Evolutionary conservation across 2,113 vertebrate genomes (phyloP), one percentile per base, ranked within the genome.

Genomic region (Cyanistes caeruleus): DNA sequence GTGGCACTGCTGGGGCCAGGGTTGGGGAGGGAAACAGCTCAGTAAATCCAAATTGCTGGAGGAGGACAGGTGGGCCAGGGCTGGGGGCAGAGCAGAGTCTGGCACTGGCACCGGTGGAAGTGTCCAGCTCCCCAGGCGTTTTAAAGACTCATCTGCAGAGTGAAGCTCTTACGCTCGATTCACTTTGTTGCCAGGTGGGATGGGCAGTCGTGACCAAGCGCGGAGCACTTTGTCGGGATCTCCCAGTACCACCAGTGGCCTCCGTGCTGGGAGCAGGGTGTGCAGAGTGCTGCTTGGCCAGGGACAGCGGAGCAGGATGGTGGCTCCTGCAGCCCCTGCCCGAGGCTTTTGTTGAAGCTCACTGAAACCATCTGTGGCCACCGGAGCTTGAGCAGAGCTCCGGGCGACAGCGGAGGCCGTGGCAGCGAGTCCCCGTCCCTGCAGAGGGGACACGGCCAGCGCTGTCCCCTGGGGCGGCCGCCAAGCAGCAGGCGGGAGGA

Each of bases 111-210:
- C 62, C 30, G 15, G 8, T 41, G 56, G 39, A 17, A 43, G 3
- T 6, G 18, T 44, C 62, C 23, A 22, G 63, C 64, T 89, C 55
- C 68, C 19, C 20, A 30, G 44, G 22, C 6, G 2, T 37, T 74
- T 84, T 53, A 14, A 48, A 46, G 48, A 6, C 63, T 46, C 44
- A 11, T 60, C 39, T 85, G 87, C 52, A 59, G 56, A 31, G 15
- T n/a, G 69, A 81, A 16, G 17, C 25, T 3, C 49, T 59, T 55
- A 4, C 8, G 7, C 63, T 79, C 1, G 0, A 43, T 48, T 22
- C 4, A 0, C 30, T 39, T 64, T 0, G 0, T 52, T 15, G 4
- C 64, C 37, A 14, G 11, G 21, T 44, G 81, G 59, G 67, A n/a
- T 58, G 35, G 1, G 4, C 70, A 10, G 44, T 44, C 0, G 0